Evolutionary conservation across 2,797 vertebrate genomes (phyloP).

Genomic region (Cottoperca gobio): DNA sequence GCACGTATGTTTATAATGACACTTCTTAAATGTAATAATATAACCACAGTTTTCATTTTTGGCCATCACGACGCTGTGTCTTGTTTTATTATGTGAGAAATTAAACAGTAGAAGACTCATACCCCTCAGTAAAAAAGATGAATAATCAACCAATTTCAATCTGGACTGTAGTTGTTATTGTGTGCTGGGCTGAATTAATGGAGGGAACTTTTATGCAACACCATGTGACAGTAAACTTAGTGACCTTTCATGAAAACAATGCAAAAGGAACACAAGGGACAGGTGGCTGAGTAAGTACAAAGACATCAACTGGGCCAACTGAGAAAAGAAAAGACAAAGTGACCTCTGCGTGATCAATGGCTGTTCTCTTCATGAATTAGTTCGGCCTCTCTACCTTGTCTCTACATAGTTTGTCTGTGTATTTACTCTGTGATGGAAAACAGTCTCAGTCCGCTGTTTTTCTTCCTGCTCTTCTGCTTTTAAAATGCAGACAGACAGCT

Average conservation of each 20-base stretch:
- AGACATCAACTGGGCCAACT: constrained; percentile 28
- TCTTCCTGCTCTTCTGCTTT: constrained; percentile 36
- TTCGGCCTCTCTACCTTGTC: constrained; percentile 43
- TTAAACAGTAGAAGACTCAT: constrained; percentile 20
- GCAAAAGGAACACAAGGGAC: constrained; percentile 40
- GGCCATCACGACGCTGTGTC: constrained; percentile 5
- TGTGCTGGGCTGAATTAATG: constrained; percentile 24
- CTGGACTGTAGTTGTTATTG: constrained; percentile 35
- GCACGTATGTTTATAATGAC: constrained; percentile 3
- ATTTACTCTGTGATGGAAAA: constrained; percentile 61
- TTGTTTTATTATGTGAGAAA: constrained; percentile 50
- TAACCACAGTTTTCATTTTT: constrained; percentile 25
- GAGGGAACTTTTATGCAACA: constrained; percentile 37
- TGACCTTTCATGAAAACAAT: constrained; percentile 60
- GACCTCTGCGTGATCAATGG: constrained; percentile 40
- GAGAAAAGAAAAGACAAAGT: constrained; percentile 28
- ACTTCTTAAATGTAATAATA: neutral
- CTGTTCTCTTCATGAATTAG: constrained; percentile 40
- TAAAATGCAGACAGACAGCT: constrained; percentile 63
- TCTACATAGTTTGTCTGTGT: constrained; percentile 57
- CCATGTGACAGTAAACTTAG: constrained; percentile 41
- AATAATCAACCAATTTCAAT: constrained; percentile 19
- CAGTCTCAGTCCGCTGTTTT: constrained; percentile 26
- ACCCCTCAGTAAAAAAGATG: constrained; percentile 11
- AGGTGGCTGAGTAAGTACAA: constrained; percentile 40